Conservation (phyloP, 2,113 vertebrate genomes). For the Lontra canadensis region DNA sequence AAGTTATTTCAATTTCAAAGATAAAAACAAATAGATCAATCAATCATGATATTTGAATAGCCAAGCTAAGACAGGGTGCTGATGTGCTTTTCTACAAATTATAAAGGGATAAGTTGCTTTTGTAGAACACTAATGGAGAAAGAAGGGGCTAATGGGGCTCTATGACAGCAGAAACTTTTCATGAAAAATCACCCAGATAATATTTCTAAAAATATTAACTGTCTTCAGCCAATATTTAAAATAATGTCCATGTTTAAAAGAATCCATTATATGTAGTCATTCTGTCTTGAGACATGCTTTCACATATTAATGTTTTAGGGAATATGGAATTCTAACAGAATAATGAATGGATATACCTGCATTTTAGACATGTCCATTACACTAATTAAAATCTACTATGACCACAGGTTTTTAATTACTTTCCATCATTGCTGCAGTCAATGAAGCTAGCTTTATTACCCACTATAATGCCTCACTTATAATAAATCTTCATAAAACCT, state of each 20-base stretch:
- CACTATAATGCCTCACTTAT: constrained; percentile 50
- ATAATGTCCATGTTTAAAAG: constrained; percentile 54
- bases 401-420: constrained; percentile 71
- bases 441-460: constrained; percentile 63
- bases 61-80: background rate
- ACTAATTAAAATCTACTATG: constrained; percentile 79
- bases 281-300: constrained; percentile 10
- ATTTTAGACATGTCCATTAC: constrained; percentile 73
- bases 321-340: constrained; percentile 56
- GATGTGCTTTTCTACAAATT: background rate
- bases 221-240: constrained; percentile 50
- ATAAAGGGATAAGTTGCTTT: background rate
- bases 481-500: constrained; percentile 58
- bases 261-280: background rate
- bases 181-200: constrained; percentile 3
- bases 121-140: background rate
- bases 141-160: background rate
- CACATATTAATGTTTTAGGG: constrained; percentile 45
- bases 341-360: constrained; percentile 65
- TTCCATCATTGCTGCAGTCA: constrained; percentile 66
- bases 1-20: constrained; percentile 42
- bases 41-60: background rate
- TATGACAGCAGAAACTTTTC: background rate
- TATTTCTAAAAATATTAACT: constrained; percentile 48
- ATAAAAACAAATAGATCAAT: background rate